Evolutionary conservation across 2,797 vertebrate species (phyloP), one percentile per base, ranked within the genome.

Genomic region (Acrossocheilus wenchowensis): DNA sequence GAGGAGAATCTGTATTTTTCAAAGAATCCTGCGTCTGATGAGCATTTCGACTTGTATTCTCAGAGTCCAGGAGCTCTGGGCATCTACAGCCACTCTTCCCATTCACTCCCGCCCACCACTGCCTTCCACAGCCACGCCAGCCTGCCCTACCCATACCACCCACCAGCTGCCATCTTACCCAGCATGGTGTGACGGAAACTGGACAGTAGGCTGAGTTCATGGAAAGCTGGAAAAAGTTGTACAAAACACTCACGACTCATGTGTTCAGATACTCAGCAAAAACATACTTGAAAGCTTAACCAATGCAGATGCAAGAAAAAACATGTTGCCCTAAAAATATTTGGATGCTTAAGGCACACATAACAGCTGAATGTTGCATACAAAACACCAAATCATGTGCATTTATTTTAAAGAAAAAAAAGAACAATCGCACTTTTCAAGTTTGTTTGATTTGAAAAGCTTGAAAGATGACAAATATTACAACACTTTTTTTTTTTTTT

Each of bases 51-150:
- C 78, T 89, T 94, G 81, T 95, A 94, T 84, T 82, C 93, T 23
- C 89, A 93, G 75, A 91, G 91, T 72, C 88, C 94, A 0, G 88
- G 92, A 41, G 87, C 94, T 68, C 82, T 95, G 78, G 91, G 94
- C 81, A 88, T 94, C 30, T 94, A 94, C 79, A 84, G 92, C 86
- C 30, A 94, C 86, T 62, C 87, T 30, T 83, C 91, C 11, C 92
- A 92, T 75, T 77, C 92, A 10, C 74, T 93, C 4, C 75, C 87
- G 52, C 30, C 89, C 4, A 86, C 89, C 5, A 19, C 92, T 30
- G 23, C 83, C 23, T 88, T 90, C n/a, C 91, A 90, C 48, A 86
- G 80, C 11, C 89, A 84, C 6, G 15, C 89, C 54, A 52, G 84
- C 41, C 72, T 89, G 73, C 34, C 86, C 52, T 91, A 92, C 87